Conservation (phyloP, 35 echinoderm and acorn worm species). For the Heliocidaris tuberculata region DNA sequence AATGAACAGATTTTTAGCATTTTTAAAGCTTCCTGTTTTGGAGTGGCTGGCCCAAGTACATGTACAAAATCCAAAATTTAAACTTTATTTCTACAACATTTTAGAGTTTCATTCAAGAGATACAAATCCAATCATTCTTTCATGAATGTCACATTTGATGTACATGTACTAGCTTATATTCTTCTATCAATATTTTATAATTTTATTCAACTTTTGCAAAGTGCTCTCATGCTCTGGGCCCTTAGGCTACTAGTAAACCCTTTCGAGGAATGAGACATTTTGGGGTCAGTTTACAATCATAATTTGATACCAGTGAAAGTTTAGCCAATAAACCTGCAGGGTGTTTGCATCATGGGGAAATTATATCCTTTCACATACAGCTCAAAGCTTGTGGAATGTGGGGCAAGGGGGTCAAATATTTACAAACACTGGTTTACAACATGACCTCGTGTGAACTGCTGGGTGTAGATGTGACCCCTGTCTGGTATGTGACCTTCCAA, state of each 20-base stretch:
- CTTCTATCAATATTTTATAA: neutral
- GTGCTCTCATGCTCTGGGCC: neutral
- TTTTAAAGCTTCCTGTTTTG: too few species aligned
- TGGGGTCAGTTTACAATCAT: neutral
- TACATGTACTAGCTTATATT: too few species aligned
- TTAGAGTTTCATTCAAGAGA: too few species aligned
- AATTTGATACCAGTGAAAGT: neutral
- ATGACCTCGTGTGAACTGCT: neutral
- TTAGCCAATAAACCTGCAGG: neutral
- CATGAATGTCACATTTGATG: too few species aligned
- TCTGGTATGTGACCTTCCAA: conserved; percentile 8
- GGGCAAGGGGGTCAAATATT: neutral
- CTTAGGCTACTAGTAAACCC: neutral
- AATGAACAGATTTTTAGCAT: too few species aligned
- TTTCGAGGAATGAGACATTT: neutral
- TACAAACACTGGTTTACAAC: neutral
- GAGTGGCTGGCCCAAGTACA: too few species aligned
- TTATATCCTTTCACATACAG: neutral
- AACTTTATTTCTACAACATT: too few species aligned
- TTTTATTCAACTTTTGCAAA: too few species aligned
- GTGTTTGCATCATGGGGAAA: neutral
- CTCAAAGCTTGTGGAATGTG: neutral
- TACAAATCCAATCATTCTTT: too few species aligned
- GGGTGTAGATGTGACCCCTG: neutral
- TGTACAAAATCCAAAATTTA: too few species aligned